Evolutionary conservation across 2,113 vertebrate genomes (phyloP).

Genomic region (Sclerurus mexicanus): DNA sequence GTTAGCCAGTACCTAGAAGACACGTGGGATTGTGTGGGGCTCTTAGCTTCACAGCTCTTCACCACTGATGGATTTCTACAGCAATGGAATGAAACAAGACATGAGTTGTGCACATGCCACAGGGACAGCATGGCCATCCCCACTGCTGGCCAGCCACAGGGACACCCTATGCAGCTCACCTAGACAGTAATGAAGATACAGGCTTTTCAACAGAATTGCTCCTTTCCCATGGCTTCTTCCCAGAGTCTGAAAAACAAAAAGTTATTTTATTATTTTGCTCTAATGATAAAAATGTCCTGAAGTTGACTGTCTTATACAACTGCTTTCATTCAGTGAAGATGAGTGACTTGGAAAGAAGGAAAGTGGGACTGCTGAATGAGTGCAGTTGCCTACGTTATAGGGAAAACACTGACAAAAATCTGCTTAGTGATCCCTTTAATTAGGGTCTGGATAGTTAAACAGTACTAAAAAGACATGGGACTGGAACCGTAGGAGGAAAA

Average conservation of each 20-base stretch:
- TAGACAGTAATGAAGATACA: constrained; percentile 86
- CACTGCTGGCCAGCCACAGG: not conserved
- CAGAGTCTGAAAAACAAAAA: constrained; percentile 78
- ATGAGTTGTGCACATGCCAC: constrained; percentile 28
- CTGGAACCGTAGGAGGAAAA: not conserved
- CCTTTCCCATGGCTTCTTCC: constrained; percentile 97
- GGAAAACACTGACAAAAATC: not conserved
- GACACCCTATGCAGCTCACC: constrained; percentile 73
- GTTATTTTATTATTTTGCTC: not conserved
- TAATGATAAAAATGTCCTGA: not conserved
- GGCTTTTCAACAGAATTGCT: constrained; percentile 96
- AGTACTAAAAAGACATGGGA: not conserved
- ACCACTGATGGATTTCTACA: constrained; percentile 80
- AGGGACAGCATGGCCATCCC: not conserved
- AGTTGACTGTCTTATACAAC: not conserved
- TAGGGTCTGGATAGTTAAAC: not conserved
- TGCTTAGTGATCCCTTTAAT: not conserved
- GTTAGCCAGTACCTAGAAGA: constrained; percentile 78
- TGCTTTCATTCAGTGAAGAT: not conserved
- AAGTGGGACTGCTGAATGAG: not conserved
- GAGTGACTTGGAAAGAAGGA: not conserved
- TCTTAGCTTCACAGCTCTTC: constrained; percentile 85
- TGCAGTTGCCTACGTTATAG: not conserved
- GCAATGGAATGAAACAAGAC: constrained; percentile 76
- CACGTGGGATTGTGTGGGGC: constrained; percentile 79